Conservation (phyloP, 2,888 invertebrate genomes). For the Eucriotettix oculatus region DNA sequence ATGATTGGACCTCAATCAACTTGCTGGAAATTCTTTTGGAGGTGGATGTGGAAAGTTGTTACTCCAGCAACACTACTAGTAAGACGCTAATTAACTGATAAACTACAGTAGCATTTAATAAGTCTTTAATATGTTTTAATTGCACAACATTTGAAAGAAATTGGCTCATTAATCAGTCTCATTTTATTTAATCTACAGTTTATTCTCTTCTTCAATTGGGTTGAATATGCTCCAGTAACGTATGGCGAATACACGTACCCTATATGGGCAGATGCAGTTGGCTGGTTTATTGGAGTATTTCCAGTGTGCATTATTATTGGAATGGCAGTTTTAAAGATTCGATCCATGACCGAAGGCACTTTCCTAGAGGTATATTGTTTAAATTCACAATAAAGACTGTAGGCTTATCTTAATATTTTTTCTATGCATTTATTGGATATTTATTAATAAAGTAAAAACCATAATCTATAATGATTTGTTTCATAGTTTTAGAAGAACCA, state of each 20-base stretch:
- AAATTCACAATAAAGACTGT: neutral
- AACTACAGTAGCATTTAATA: neutral
- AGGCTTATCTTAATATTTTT: neutral
- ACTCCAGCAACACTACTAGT: conserved; percentile 61
- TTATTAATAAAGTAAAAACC: too few species aligned
- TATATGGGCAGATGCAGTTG: conserved; percentile 59
- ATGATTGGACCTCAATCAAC: conserved; percentile 36
- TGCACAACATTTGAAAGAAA: neutral
- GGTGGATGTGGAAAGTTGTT: conserved; percentile 56
- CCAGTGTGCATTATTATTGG: conserved; percentile 49
- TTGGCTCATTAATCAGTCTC: too few species aligned
- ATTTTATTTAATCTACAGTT: conserved; percentile 33
- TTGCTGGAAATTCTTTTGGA: conserved; percentile 52
- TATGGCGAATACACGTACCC: conserved; percentile 65
- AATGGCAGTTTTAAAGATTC: conserved; percentile 14
- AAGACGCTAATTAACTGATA: conserved; percentile 18
- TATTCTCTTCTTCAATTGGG: conserved; percentile 62
- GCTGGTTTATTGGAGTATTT: conserved; percentile 58
- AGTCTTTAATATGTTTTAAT: neutral
- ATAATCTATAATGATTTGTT: too few species aligned
- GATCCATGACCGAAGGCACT: conserved; percentile 17
- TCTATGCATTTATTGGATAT: too few species aligned
- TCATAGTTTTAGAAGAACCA: too few species aligned
- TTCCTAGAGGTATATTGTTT: conserved; percentile 18
- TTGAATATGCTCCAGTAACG: conserved; percentile 56